A percentile compares a stretch with the other conserved stretches of the same genome.
Conservation (phyloP, 2,113 vertebrate genomes). For the Peromyscus maniculatus region DNA sequence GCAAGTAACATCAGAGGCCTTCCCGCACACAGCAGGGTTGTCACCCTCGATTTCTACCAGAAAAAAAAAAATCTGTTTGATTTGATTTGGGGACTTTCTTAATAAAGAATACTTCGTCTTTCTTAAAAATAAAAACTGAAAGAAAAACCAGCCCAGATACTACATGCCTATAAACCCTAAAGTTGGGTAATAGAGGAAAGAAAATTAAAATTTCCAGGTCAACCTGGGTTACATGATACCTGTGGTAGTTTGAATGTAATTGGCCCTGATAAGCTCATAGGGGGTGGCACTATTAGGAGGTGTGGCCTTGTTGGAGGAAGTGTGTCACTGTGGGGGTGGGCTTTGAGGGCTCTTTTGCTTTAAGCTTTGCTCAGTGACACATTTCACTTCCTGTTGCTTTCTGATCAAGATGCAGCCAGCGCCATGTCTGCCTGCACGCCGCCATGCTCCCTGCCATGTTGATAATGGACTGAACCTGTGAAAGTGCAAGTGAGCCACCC, state of each 20-base stretch:
- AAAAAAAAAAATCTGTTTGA: background rate
- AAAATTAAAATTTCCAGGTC: background rate
- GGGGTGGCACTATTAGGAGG: background rate
- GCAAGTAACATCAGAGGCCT: background rate
- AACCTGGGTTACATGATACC: background rate
- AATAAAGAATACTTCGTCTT: constrained; percentile 11
- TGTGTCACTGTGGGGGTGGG: background rate
- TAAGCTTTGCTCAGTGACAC: background rate
- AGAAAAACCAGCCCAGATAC: background rate
- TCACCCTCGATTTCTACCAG: background rate
- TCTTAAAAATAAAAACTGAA: background rate
- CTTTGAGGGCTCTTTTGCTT: background rate
- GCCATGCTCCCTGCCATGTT: too few species aligned
- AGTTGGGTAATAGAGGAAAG: background rate
- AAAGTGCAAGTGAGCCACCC: background rate
- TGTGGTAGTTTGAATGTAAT: background rate
- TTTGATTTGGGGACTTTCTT: constrained; percentile 36
- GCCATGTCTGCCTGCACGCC: background rate
- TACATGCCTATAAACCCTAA: background rate
- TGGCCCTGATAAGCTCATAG: background rate
- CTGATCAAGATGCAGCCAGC: background rate
- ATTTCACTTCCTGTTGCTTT: background rate
- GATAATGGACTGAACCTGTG: background rate
- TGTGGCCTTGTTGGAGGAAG: background rate
- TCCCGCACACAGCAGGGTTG: background rate